Base-by-base conservation (phyloP, 2,888 invertebrate species). In the Limnephilus auricula region DNA sequence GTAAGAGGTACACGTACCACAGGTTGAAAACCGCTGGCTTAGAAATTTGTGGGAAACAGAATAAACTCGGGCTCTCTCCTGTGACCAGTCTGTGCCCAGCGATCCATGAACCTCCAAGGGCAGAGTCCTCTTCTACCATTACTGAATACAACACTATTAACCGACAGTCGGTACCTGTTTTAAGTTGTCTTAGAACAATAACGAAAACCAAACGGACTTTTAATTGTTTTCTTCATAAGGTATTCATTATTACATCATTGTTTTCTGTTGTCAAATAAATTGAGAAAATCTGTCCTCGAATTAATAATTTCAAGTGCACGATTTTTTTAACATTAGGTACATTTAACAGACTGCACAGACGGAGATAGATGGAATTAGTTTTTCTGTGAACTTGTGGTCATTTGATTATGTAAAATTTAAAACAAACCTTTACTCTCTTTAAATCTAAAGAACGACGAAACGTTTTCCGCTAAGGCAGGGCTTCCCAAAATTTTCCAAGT, bases 61-160 rank as follows among this genome's bases (percentile, higher is more conserved):
- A 37, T 37, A 25, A 32, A 18, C 32, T 34, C 82, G 15, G 34
- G 18, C 32, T 82, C 18, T 82, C 82, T 82, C 18, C 82, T 15
- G 82, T 2, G 2, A 31, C 31, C 15, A 18, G 82, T 82, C 34
- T 34, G 82, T 25, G 34, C 15, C 82, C 82, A 34, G 15, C 82
- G 82, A 34, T 34, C 82, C 82, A 25, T 82, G 82, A 82, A 82
- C 15, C 82, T 34, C 82, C 82, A 82, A 82, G 82, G 82, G 82
- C 82, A 82, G 2, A 82, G 32, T 32, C 34, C 82, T 34, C 12
- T 32, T 15, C 82, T 34, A 12, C 34, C 15, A 34, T 65, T 25
- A 25, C 25, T 9, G 25, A 65, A 45, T 12, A 45, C 40, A 45
- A 45, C 40, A 45, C 12, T 13, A 25, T 18, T 65, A 65, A 25